Base-by-base conservation (phyloP, 2,797 vertebrate species). In the Micrastur ruficollis region DNA sequence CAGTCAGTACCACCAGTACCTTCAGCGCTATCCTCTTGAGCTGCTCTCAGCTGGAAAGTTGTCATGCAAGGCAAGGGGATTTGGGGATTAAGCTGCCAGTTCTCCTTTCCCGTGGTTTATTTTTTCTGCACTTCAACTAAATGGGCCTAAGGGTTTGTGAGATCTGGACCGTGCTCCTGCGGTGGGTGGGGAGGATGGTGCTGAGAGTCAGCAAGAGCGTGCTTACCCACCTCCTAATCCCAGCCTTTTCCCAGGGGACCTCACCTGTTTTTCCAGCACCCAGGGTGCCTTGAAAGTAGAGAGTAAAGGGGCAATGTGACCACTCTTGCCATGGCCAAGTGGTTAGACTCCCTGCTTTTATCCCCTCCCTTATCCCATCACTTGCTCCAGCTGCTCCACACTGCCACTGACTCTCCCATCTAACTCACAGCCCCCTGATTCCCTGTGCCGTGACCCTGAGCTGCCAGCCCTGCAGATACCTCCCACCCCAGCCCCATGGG, bases 71-170 rank as follows among this genome's bases (percentile, higher is more conserved):
- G 66, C 59, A 92, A 83, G 81, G 53, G 65, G 78, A 79, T 96
- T 95, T 96, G 55, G 38, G 88, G 89, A 83, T 80, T 90, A 94
- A 95, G 81, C 72, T 93, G 66, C 83, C 89, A 58, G 27, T 58
- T 89, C 82, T 86, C 53, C 75, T 79, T 75, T 86, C 67, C 61
- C 42, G 8, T 8, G 3, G 65, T 90, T 76, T 89, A 71, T 86
- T 96, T 96, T 93, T 88, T 22, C 63, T 92, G 76, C 31, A 9
- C 32, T 67, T 95, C 16, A 12, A n/a, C 82, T 87, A 36, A 92
- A 55, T 47, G 65, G 38, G n/a, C 61, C 46, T 82, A 5, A 26
- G 40, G 52, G 61, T 88, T 86, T 82, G 18, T 86, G 91, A 94
- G 81, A 84, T 85, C 73, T 47, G n/a, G 47, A 58, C 44, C 61